Evolutionary conservation across 2,888 invertebrate species (phyloP), one percentile per base, ranked within the genome.

Genomic region (Tanaodytes sp.): DNA sequence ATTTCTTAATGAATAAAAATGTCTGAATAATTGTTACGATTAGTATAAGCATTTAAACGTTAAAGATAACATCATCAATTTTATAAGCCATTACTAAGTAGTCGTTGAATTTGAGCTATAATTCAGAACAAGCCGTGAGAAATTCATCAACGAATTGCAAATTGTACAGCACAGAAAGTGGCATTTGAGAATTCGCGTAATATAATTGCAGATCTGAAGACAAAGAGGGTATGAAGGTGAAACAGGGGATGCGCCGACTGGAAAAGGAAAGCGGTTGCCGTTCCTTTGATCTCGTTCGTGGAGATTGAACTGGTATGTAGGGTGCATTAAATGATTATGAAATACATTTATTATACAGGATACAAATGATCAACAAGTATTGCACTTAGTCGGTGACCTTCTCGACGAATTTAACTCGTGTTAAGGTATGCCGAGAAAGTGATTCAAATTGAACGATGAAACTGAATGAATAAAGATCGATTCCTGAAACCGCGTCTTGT

Each of bases 331-430:
- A 80, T 74, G 77, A 76, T 79, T 80, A 80, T 81, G 78, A 76
- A 76, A 72, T 75, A 73, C 76, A 76, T 79, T 81, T 77, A 79
- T 74, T 73, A 73, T 71, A 57, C 55, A 62, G 80, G 82, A 81
- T 82, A 80, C 81, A 77, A 82, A 82, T 77, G 78, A 81, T 80
- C 79, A 80, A 80, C 79, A 79, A 80, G 79, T 79, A 76, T 65
- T 39, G 45, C 49, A 18, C 59, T 45, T 42, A 23, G 15, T 36
- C 36, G 43, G 19, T 14, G 37, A 40, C 51, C 16, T 51, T 31
- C 51, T 16, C 43, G 42, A 19, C n/a, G n/a, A n/a, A n/a, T n/a
- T n/a, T n/a, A n/a, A n/a, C n/a, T n/a, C n/a, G n/a, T n/a, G n/a
- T n/a, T n/a, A n/a, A n/a, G n/a, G n/a, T n/a, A n/a, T n/a, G n/a